phyloP scores from a whole-genome alignment of 2,797 vertebrate species.

The Galagoides demidoff region DNA sequence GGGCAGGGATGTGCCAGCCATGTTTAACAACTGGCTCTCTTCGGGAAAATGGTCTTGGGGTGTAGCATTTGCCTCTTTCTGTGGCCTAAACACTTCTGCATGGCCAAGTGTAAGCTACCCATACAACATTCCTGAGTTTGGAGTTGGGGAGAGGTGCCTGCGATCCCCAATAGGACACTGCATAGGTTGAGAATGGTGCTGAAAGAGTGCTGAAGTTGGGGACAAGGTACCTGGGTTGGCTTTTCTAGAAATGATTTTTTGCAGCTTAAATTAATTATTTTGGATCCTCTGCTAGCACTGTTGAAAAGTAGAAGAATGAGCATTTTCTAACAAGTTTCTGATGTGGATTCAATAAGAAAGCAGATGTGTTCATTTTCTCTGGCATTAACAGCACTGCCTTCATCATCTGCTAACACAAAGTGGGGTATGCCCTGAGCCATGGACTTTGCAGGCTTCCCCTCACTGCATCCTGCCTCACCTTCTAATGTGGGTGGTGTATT shows the following conservation, averaged over 20 bases:
- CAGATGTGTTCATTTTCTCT: fast-evolving
- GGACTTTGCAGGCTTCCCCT: fast-evolving
- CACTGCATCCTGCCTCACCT: fast-evolving
- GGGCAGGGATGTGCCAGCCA: fast-evolving
- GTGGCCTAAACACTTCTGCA: fast-evolving
- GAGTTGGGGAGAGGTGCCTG: not conserved
- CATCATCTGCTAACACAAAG: fast-evolving
- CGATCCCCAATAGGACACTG: fast-evolving
- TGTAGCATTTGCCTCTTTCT: not conserved
- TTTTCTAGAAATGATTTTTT: not conserved
- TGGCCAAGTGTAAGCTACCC: not conserved
- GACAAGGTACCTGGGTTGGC: not conserved
- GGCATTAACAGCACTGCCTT: fast-evolving
- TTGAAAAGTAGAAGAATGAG: not conserved
- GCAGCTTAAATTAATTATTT: not conserved
- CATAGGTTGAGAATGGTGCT: not conserved
- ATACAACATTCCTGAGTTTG: no score
- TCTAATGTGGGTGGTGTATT: not conserved
- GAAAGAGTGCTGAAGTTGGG: not conserved
- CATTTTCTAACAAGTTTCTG: not conserved
- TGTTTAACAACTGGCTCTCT: fast-evolving
- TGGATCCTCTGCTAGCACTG: no score
- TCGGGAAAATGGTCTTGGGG: fast-evolving
- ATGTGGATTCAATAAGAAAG: not conserved
- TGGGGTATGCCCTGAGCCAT: fast-evolving